Conservation (phyloP, 2,797 vertebrate species). For the Tragelaphus oryx region DNA sequence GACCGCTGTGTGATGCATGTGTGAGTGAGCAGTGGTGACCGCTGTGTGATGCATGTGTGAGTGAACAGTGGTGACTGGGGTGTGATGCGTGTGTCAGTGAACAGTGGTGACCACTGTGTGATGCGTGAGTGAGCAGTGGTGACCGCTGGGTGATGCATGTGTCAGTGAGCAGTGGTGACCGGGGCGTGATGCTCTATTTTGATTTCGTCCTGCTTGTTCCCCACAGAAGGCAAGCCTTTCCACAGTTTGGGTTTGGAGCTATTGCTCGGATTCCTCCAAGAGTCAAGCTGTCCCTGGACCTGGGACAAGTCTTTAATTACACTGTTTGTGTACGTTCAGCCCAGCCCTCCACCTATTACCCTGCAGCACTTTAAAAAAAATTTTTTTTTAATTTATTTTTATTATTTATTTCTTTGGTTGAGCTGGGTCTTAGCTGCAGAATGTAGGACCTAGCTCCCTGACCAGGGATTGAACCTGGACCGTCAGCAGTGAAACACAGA, state of each 20-base stretch:
- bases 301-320: not conserved
- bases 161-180: too few species aligned
- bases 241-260: not conserved
- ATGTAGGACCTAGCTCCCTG: not conserved
- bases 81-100: too few species aligned
- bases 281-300: not conserved
- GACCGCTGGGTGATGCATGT: too few species aligned
- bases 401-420: not conserved
- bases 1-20: too few species aligned
- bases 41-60: too few species aligned
- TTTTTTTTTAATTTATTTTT: not conserved
- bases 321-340: not conserved
- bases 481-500: accelerated
- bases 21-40: too few species aligned
- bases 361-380: not conserved
- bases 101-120: too few species aligned
- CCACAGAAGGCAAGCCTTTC: not conserved
- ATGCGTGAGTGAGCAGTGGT: too few species aligned
- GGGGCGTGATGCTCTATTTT: not conserved
- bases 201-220: not conserved
- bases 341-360: accelerated
- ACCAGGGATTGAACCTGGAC: not conserved
- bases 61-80: too few species aligned
- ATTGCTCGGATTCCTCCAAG: not conserved
- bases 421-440: not conserved